These are phyloP conservation scores for Erythrocercus mccallii DNA, from an alignment of 2,113 vertebrate genomes.

Conservation along the genomic window DNA sequence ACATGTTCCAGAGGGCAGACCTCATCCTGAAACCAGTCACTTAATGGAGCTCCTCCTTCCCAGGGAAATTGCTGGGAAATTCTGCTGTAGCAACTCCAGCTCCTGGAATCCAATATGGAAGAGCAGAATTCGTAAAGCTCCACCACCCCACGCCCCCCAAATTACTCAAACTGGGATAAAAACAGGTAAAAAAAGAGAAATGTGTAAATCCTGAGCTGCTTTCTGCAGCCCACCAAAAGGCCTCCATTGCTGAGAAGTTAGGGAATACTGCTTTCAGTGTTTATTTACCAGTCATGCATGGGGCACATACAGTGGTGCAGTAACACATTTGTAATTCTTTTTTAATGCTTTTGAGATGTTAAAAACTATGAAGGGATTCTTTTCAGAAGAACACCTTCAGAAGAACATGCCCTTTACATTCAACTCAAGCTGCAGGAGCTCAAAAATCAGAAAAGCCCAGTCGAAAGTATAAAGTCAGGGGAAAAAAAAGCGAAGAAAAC, in stretches of 20 bases:
- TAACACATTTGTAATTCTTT: neutral
- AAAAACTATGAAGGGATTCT: neutral
- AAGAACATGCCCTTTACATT: neutral
- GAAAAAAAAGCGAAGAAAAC: neutral
- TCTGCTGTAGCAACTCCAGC: neutral
- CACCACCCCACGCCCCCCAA: no score
- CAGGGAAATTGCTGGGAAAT: neutral
- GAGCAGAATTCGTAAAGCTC: rapidly evolving
- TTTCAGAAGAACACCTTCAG: neutral
- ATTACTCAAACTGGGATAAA: neutral
- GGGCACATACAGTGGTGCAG: neutral
- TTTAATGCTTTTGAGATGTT: neutral
- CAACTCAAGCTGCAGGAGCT: neutral
- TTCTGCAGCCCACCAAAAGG: neutral
- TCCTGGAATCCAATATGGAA: neutral
- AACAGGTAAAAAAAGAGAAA: neutral
- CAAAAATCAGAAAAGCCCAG: neutral
- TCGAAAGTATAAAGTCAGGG: neutral
- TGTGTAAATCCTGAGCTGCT: neutral
- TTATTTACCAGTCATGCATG: neutral
- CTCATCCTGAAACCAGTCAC: neutral
- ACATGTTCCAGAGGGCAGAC: neutral
- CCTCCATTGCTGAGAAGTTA: neutral
- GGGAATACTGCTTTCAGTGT: neutral
- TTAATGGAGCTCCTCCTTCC: neutral